Evolutionary conservation across 2,797 vertebrate genomes (phyloP), one percentile per base, ranked within the genome.

Genomic region (Gallinago nigripennis): DNA sequence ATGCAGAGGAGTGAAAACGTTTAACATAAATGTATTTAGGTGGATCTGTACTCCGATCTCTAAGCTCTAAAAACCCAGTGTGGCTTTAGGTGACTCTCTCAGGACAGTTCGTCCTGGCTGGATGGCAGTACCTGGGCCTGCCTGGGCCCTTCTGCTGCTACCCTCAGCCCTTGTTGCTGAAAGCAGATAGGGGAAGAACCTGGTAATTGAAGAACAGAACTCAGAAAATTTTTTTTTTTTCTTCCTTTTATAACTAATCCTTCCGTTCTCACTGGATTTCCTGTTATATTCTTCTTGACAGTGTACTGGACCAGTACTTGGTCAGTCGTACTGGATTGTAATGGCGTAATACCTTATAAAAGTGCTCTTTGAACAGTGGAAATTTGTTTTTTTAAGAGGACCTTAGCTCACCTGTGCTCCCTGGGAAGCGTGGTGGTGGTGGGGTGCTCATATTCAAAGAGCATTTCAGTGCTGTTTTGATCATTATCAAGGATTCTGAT

Each of bases 381-480:
- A 64, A 82, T 63, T 19, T 33, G 13, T 30, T 65, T 88, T 78
- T 80, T 27, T 58, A 39, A 72, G 0, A 2, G 31, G 35, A 25
- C 19, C 39, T 81, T 21, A 12, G 30, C 58, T 88, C 73, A n/a
- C 57, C 63, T 91, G 77, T 28, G n/a, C 51, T 86, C 3, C 51
- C 58, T 53, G 66, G 51, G 58, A 45, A 41, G 28, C 12, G 11
- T 2, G 8, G n/a, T 37, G 8, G 4, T 19, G 46, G 81, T 33
- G 76, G 50, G 35, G 31, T 48, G 28, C 37, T 86, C 35, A 45
- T 65, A 51, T 64, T 75, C 72, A 66, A 85, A 50, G 24, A 37
- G 64, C 57, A 92, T 92, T 88, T 91, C 70, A 9, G 51, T 54
- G 37, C 41, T 94, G 56, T 92, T 92, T 90, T 75, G 76, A 23